A percentile compares a stretch with the other conserved stretches of the same genome.
These are phyloP conservation scores for Odontophorus gujanensis DNA, from an alignment of 2,113 vertebrate genomes.

Conservation along the genomic window DNA sequence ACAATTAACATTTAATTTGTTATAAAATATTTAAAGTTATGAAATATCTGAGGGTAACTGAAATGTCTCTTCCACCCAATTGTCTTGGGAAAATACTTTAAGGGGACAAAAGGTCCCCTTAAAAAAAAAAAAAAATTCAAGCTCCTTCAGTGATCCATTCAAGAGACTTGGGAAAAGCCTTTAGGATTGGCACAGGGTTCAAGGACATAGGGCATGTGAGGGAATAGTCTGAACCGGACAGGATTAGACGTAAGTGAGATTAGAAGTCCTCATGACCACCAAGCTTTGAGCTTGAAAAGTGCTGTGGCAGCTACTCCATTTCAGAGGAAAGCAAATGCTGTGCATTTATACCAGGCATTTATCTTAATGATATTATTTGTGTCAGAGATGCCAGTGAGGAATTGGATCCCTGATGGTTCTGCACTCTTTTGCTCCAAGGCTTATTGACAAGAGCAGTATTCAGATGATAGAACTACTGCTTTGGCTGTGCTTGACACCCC, in stretches of 20 bases:
- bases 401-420: background rate
- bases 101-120: constrained; percentile 67
- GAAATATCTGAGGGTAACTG: constrained; percentile 80
- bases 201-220: background rate
- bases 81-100: constrained; percentile 67
- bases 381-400: background rate
- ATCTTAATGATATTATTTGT: background rate
- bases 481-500: background rate
- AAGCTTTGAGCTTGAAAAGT: background rate
- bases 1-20: constrained; percentile 86
- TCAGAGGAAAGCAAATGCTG: background rate
- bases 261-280: background rate
- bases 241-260: background rate
- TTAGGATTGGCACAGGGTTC: background rate
- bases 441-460: background rate
- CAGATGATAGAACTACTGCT: background rate
- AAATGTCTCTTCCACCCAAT: constrained; percentile 73
- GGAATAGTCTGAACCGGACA: background rate
- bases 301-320: background rate
- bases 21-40: constrained; percentile 85
- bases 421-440: background rate
- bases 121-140: background rate
- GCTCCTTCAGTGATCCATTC: constrained; percentile 20
- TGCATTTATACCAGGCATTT: background rate
- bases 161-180: constrained; percentile 28